Evolutionary conservation across 2,888 invertebrate species (phyloP), one percentile per base, ranked within the genome.

Genomic region (Epinotia brunnichana): DNA sequence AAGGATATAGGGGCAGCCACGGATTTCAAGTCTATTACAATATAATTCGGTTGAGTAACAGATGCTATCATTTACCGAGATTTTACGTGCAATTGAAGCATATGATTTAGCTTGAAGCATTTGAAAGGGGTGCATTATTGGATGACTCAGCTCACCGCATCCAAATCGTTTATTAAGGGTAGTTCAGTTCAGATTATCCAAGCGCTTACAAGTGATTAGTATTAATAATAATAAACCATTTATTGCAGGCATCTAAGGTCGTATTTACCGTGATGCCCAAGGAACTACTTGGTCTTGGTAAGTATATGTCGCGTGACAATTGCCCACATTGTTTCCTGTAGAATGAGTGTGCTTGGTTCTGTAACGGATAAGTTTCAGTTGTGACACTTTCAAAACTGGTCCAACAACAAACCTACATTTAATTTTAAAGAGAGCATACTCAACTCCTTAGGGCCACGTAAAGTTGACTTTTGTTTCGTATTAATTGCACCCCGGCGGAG

Each of bases 381-480:
- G 48, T 59, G 72, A 68, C 67, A 68, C 56, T 70, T 67, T 62
- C 35, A 17, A 39, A 67, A 72, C 56, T 56, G 59, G 59, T 54
- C 21, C 39, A 51, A 35, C 39, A 62, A 62, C 69, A 73, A 73
- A 69, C 69, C 73, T 59, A 69, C 73, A 73, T 73, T 63, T 63
- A 69, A 73, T 69, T 73, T 69, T 69, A 68, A 73, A 73, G 69
- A 73, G 72, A 83, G 81, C 78, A 81, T 81, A 75, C 77, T 80
- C 78, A 82, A 85, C 79, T 90, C 90, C 89, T 87, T 74, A 76
- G 89, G 88, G 90, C 80, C 80, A 81, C 79, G 83, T 87, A 85
- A 89, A 87, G 85, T 86, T 85, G 84, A 87, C 84, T 90, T 89
- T 88, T 89, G 90, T 89, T 89, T 87, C 85, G 85, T 86, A 90